Evolutionary conservation across 2,888 invertebrate genomes (phyloP), one percentile per base, ranked within the genome.

Genomic region (Pristionchus arcanus): DNA sequence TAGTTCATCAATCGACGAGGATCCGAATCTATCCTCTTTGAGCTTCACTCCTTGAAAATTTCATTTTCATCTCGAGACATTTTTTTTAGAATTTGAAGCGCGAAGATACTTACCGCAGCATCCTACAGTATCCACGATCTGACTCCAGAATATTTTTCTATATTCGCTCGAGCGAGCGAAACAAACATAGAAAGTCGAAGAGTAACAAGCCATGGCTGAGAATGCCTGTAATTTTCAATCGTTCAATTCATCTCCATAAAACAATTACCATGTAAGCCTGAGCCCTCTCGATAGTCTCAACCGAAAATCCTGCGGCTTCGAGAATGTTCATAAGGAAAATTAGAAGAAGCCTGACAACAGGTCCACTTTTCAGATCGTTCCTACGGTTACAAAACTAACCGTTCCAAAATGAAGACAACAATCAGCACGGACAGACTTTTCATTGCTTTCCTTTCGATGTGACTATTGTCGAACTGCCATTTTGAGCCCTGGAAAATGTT

Each of bases 401-500:
- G 25, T 81, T 42, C 37, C 1, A 49, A 81, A n/a, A 85, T 25
- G 59, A 85, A 85, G 25, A 85, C 55, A 21, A 85, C 9, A 59
- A 85, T 85, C 7, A 85, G 28, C 15, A 85, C 84, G 16, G 59
- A 15, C 37, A 85, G 59, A 85, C 59, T 85, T 28, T 85, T 55
- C 84, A 85, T 85, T n/a, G 84, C 84, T 85, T 59, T 85, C 34
- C 59, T 25, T 28, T 85, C 84, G 21, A 85, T 85, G 25, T 85
- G 55, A 59, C 55, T 37, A 15, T 85, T 85, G 21, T 85, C 84
- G 59, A 85, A 59, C 34, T 74, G 74, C 74, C 31, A 74, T 34
- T n/a, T 63, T 21, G 63, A 63, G 4, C 63, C n/a, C 59, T 63
- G 25, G 2, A 68, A 31, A 28, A 15, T 68, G 13, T 2, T n/a